A percentile compares a stretch with the other conserved stretches of the same genome.
phyloP scores from a whole-genome alignment of 2,888 invertebrate genomes.

The Acanthosepion lycidas region DNA sequence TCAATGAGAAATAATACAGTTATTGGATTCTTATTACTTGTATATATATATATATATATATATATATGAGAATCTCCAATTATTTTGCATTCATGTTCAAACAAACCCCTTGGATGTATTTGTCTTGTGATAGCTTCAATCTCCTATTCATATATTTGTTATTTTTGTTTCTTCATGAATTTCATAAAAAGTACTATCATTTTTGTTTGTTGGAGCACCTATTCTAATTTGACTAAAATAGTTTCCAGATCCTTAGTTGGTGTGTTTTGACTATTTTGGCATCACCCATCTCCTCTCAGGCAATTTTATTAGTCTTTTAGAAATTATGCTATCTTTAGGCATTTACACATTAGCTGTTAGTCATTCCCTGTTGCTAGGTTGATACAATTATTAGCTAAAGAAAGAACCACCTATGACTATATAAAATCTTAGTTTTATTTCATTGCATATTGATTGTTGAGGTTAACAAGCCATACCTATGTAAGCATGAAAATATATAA shows the following conservation, averaged over 20 bases:
- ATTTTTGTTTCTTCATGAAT: not conserved
- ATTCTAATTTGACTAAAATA: not conserved
- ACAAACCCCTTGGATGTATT: not conserved
- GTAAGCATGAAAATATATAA: not conserved
- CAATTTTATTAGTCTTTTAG: slow-evolving; percentile 8
- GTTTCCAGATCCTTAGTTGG: not conserved
- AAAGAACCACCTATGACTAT: not conserved
- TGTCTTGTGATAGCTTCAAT: not conserved
- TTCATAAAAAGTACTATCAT: not conserved
- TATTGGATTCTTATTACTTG: not conserved
- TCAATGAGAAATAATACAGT: too few species aligned
- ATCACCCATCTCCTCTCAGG: not conserved
- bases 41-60: not conserved
- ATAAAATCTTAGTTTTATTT: slow-evolving; percentile 12
- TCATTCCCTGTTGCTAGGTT: slow-evolving; percentile 17
- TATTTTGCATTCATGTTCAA: not conserved
- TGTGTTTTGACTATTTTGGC: not conserved
- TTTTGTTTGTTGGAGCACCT: not conserved
- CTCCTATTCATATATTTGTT: not conserved
- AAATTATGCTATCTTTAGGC: not conserved
- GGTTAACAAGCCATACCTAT: not conserved
- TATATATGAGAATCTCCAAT: not conserved
- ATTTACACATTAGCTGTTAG: not conserved
- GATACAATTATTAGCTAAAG: not conserved
- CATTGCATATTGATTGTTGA: not conserved